Percentiles rank a stretch among this genome's conserved stretches.
phyloP scores from a whole-genome alignment of 2,113 vertebrate genomes.

The Salminus brasiliensis region DNA sequence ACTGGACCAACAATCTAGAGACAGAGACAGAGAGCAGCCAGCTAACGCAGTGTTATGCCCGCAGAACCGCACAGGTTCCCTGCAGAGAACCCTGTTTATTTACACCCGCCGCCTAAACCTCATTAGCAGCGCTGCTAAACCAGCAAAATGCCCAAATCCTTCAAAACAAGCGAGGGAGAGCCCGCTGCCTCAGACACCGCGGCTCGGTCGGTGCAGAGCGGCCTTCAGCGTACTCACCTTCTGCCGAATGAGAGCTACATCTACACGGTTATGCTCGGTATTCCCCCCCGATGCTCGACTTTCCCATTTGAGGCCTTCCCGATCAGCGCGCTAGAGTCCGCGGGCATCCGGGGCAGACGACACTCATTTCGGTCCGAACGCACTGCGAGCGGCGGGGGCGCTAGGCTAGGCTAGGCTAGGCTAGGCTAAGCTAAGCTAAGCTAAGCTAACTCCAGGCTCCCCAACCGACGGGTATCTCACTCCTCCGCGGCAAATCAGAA shows the following conservation, averaged over 20 bases:
- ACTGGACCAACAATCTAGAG: no score
- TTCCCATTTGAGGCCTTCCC: slow-evolving; percentile 79
- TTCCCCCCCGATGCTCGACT: slow-evolving; percentile 74
- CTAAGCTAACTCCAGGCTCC: slow-evolving; percentile 64
- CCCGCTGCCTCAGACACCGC: no score
- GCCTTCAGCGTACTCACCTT: slow-evolving; percentile 33
- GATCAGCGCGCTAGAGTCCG: slow-evolving; percentile 66
- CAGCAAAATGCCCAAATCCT: no score
- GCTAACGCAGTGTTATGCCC: no score
- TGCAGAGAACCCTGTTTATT: no score
- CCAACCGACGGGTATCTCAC: slow-evolving; percentile 59
- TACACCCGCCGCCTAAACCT: no score
- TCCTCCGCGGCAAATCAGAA: slow-evolving; percentile 60
- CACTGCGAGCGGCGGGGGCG: slow-evolving; percentile 46
- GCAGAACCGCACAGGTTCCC: no score
- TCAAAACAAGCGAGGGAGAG: no score
- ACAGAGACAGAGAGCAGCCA: no score
- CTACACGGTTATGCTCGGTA: slow-evolving; percentile 65
- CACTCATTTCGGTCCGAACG: slow-evolving; percentile 71
- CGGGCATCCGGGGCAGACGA: slow-evolving; percentile 74
- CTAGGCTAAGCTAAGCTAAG: slow-evolving; percentile 61
- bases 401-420: slow-evolving; percentile 47
- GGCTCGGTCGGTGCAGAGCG: no score
- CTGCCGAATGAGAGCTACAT: slow-evolving; percentile 54
- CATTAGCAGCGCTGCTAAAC: no score